These are phyloP conservation scores for Enteromius paludinosus DNA, from an alignment of 2,797 vertebrate genomes.

Conservation along the genomic window DNA sequence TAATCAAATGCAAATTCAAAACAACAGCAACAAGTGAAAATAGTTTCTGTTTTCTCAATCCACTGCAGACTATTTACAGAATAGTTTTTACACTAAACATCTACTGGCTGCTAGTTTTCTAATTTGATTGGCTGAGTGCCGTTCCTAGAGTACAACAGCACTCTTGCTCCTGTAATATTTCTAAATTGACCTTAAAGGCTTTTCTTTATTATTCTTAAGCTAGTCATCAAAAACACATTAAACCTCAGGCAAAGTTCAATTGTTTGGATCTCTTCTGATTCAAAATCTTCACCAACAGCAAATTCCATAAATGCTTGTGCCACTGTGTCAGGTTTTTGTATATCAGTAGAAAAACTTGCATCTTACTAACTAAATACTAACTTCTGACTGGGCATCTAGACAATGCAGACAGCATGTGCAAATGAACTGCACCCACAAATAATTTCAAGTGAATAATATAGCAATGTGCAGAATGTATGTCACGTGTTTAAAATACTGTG, in stretches of 20 bases:
- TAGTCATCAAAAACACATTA: conserved; percentile 16
- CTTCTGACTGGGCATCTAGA: background rate
- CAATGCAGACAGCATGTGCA: background rate
- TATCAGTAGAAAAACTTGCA: background rate
- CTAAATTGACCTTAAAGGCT: background rate
- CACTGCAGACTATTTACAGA: background rate
- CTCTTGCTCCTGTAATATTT: background rate
- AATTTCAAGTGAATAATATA: background rate
- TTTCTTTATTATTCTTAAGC: background rate
- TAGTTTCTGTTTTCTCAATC: background rate
- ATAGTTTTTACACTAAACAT: background rate
- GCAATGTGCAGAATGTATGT: background rate
- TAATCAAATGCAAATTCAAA: conserved; percentile 12
- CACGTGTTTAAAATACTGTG: background rate
- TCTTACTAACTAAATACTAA: background rate
- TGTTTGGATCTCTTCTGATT: conserved; percentile 14
- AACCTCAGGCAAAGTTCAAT: background rate
- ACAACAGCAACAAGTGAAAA: background rate
- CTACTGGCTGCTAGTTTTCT: background rate
- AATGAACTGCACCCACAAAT: background rate
- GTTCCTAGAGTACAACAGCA: background rate
- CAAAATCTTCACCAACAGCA: background rate
- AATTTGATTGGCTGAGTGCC: background rate
- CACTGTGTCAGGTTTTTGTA: background rate
- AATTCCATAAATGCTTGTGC: background rate